phyloP scores from a whole-genome alignment of 2,113 vertebrate genomes.

The Austrofundulus limnaeus region DNA sequence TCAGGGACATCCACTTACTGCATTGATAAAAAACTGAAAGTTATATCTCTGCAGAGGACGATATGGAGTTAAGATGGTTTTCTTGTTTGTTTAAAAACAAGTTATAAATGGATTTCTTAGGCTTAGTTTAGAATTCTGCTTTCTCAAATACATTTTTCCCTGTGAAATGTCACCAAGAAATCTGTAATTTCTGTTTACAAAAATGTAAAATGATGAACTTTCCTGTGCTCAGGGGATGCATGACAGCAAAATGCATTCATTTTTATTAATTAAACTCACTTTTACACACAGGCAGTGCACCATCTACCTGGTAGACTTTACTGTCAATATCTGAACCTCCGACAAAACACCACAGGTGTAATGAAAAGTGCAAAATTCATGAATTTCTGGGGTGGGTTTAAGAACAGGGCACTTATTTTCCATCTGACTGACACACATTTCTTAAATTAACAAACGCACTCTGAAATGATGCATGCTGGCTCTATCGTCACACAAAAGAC shows the following conservation, averaged over 20 bases:
- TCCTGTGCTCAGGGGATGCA: constrained; percentile 6
- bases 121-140: no score
- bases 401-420: constrained; percentile 53
- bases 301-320: constrained; percentile 22
- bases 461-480: constrained; percentile 42
- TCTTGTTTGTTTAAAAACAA: no score
- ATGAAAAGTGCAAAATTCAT: constrained; percentile 62
- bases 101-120: no score
- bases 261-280: constrained; percentile 38
- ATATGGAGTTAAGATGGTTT: no score
- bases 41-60: no score
- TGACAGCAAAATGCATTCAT: constrained; percentile 5
- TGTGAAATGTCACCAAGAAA: no score
- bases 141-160: no score
- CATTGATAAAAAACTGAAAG: no score
- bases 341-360: constrained; percentile 43
- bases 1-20: no score
- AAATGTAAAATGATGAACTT: neutral
- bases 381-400: constrained; percentile 50
- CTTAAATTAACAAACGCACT: constrained; percentile 48
- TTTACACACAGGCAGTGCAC: constrained; percentile 13
- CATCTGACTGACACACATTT: constrained; percentile 47
- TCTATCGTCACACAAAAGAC: constrained; percentile 25
- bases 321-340: constrained; percentile 16
- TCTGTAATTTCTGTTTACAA: neutral